These are phyloP conservation scores for Clupea harengus DNA, from an alignment of 2,113 vertebrate species.

Conservation along the genomic window DNA sequence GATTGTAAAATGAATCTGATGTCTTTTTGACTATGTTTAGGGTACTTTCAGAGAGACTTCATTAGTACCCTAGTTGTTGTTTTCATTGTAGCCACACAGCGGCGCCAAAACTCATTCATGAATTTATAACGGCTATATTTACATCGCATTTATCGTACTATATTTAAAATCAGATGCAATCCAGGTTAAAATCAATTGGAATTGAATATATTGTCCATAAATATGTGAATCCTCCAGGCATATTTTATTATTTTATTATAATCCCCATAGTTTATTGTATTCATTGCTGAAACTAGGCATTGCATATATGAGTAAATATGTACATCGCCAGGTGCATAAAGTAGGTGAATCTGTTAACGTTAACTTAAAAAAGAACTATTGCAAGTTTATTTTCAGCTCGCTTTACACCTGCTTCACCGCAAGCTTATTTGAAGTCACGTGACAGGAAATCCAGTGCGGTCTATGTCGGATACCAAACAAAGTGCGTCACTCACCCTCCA, in stretches of 20 bases:
- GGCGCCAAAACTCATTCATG: neutral
- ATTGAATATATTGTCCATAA: too few relatives aligned
- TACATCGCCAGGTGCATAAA: neutral
- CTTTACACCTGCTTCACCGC: neutral
- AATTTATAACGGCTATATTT: neutral
- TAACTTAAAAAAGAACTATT: neutral
- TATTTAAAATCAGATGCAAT: neutral
- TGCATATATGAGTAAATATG: neutral
- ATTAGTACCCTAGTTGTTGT: neutral
- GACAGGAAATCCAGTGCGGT: slow-evolving; percentile 10
- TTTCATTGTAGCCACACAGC: neutral
- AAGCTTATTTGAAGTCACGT: slow-evolving; percentile 1
- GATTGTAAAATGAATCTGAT: slow-evolving; percentile 16
- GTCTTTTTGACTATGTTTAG: neutral
- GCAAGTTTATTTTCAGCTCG: neutral
- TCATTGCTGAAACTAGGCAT: too few relatives aligned
- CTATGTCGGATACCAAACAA: slow-evolving; percentile 14
- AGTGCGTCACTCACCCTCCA: slow-evolving; percentile 9
- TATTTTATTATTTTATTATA: too few relatives aligned
- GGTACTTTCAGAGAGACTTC: neutral
- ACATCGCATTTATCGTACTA: neutral
- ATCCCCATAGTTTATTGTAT: too few relatives aligned
- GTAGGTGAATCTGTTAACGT: neutral
- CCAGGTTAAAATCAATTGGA: neutral
- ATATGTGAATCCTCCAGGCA: too few relatives aligned